Conservation (phyloP, 2,888 invertebrate species). For the Lutraria lutraria region DNA sequence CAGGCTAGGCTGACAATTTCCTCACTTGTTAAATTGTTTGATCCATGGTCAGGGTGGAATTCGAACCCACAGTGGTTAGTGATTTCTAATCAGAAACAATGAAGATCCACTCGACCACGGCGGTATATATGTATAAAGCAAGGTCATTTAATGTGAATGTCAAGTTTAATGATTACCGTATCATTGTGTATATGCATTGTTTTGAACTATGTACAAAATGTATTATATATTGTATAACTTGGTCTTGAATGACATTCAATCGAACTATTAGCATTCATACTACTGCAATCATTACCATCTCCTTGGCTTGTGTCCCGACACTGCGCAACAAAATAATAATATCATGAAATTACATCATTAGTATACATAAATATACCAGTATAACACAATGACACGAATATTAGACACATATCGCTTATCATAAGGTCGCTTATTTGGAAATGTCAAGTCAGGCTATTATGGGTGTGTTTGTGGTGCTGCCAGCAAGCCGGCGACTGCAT, state of each 20-base stretch:
- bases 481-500: neutral
- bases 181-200: neutral
- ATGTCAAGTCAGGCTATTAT: neutral
- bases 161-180: neutral
- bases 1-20: too few species aligned
- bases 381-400: neutral
- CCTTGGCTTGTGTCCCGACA: conserved; percentile 1
- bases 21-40: too few species aligned
- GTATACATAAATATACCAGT: neutral
- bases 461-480: neutral
- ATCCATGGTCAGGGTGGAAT: neutral
- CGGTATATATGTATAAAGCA: too few species aligned
- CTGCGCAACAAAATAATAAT: neutral
- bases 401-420: neutral
- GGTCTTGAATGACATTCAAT: neutral
- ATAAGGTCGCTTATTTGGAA: neutral
- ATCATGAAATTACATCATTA: neutral
- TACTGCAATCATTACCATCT: neutral
- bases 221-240: neutral
- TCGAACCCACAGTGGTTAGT: too few species aligned
- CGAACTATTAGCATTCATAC: neutral
- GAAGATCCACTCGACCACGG: too few species aligned
- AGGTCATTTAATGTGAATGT: neutral
- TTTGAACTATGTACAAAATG: neutral
- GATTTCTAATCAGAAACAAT: too few species aligned